These are phyloP conservation scores for Corythornis vintsioides DNA, from an alignment of 2,113 vertebrate species.

Conservation along the genomic window DNA sequence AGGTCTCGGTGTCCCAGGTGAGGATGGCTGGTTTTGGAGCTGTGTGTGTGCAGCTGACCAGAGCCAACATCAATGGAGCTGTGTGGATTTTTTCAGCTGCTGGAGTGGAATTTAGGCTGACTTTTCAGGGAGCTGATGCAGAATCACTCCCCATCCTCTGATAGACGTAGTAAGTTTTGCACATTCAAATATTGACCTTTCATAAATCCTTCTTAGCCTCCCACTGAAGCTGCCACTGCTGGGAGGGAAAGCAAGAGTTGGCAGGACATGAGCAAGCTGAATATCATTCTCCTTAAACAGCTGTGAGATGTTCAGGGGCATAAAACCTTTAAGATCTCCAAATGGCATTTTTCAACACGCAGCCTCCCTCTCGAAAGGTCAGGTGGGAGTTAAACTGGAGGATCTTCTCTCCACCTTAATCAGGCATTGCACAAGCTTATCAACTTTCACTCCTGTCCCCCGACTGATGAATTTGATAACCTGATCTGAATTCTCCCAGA, in stretches of 20 bases:
- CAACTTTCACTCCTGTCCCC: constrained; percentile 28
- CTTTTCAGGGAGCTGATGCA: background rate
- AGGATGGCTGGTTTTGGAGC: rapidly evolving
- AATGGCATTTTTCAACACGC: constrained; percentile 41
- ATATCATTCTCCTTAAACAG: constrained; percentile 62
- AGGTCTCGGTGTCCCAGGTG: background rate
- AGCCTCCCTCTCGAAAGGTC: constrained; percentile 47
- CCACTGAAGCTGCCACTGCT: background rate
- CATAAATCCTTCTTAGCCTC: constrained; percentile 49
- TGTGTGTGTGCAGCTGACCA: background rate
- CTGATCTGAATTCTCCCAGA: constrained; percentile 18
- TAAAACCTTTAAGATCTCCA: constrained; percentile 64
- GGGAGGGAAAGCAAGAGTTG: constrained; percentile 31
- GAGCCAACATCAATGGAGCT: background rate
- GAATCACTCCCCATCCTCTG: background rate
- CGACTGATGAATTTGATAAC: background rate
- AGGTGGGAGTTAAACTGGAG: constrained; percentile 61
- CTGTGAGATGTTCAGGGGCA: constrained; percentile 44
- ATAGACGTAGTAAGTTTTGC: constrained; percentile 50
- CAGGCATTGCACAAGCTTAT: background rate
- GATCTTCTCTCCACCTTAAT: constrained; percentile 59
- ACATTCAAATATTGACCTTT: constrained; percentile 70
- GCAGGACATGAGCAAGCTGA: constrained; percentile 59
- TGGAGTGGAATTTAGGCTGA: background rate
- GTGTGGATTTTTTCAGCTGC: background rate